Evolutionary conservation across 2,888 invertebrate species (phyloP).

Genomic region (Epinotia ramella): DNA sequence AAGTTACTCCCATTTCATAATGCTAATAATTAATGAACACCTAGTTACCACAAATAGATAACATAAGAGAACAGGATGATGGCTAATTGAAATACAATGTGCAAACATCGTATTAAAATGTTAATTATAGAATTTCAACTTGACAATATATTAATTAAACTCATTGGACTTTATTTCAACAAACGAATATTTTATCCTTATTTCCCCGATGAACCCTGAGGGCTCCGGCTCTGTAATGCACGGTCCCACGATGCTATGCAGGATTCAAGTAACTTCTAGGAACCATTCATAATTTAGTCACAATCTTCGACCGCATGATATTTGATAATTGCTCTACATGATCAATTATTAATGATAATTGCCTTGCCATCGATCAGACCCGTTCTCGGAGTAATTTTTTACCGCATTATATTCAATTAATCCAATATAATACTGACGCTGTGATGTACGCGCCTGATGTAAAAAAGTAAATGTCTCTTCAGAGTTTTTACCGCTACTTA

Average conservation of each 20-base stretch:
- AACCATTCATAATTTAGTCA: conserved; percentile 38
- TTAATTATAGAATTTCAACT: background rate
- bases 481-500: conserved; percentile 26
- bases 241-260: conserved; percentile 34
- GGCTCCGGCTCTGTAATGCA: background rate
- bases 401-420: conserved; percentile 44
- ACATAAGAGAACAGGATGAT: background rate
- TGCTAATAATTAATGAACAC: background rate
- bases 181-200: background rate
- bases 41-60: background rate
- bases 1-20: background rate
- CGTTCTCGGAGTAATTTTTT: conserved; percentile 34
- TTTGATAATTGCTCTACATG: conserved; percentile 42
- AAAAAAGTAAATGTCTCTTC: conserved; percentile 24
- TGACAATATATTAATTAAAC: too few species aligned
- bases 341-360: conserved; percentile 45
- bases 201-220: background rate
- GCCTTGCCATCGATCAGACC: conserved; percentile 34
- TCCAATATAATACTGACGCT: conserved; percentile 30
- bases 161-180: too few species aligned
- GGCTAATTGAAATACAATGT: background rate
- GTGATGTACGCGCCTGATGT: conserved; percentile 15
- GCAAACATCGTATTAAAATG: background rate
- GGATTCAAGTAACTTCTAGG: conserved; percentile 31
- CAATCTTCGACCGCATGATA: conserved; percentile 38